Evolutionary conservation across 2,888 invertebrate species (phyloP), one percentile per base, ranked within the genome.

Genomic region (Notocelia uddmanniana): DNA sequence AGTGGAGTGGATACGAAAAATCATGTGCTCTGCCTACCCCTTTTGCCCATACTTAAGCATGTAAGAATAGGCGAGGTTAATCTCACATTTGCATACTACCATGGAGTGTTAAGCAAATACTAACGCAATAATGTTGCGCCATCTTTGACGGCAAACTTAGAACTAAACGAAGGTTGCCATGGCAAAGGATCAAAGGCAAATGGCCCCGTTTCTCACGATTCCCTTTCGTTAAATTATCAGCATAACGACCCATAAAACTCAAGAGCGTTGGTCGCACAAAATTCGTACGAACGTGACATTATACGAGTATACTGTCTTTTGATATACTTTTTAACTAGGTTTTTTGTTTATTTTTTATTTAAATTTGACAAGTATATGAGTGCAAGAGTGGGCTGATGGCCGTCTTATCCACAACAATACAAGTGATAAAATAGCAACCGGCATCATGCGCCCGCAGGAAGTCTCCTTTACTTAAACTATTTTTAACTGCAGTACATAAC

Each of bases 221-320:
- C 76, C 77, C 82, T 81, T 78, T 80, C 82, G 85, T 85, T 87
- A 88, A 89, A 83, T 80, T 80, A 87, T 87, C 85, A 86, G 81
- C 79, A 81, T 86, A 89, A 88, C 85, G 85, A 84, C 83, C 86
- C 82, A 89, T 90, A 88, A 89, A 88, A 87, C 78, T 84, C 85
- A 83, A 88, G 87, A 85, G 80, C 83, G 83, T 80, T 83, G 80
- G 80, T 84, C 83, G 83, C 83, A 88, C 83, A 82, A 84, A 64
- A 83, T 82, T 81, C 78, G 81, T 76, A 70, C 75, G 18, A 77
- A 81, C 80, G 79, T 80, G 81, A 76, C 74, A 74, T 45, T 62
- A 26, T 37, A 48, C 23, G n/a, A n/a, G n/a, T 31, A 31, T 31
- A 68, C 71, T 59, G n/a, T 60, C 62, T 62, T 57, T 18, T 48